Evolutionary conservation across 2,113 vertebrate genomes (phyloP), one percentile per base, ranked within the genome.

Genomic region (Eublepharis macularius): DNA sequence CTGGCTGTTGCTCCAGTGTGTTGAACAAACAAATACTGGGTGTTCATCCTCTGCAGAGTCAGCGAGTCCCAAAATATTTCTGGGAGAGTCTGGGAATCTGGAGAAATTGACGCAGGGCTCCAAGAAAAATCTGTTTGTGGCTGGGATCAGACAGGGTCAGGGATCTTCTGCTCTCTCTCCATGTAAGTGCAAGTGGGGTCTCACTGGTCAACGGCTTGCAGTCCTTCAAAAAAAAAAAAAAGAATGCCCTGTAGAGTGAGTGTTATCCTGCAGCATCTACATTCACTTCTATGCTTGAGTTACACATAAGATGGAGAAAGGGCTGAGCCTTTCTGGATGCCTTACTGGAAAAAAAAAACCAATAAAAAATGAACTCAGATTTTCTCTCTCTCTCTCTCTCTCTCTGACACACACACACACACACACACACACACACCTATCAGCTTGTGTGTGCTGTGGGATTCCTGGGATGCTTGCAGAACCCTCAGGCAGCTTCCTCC

Each of bases 361-460:
- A 9, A 49, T 39, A 45, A 74, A 45, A 45, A 29, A 29, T 11
- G 43, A 36, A 66, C 14, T 43, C 6, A 39, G 10, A 80, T 10
- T 63, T 54, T 85, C 88, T 85, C 89, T 74, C 65, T 21, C 19
- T 81, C 88, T 85, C 82, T 91, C 89, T 87, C 89, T 60, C 85
- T 16, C 63, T 36, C 26, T 57, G 51, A 75, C 13, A n/a, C 60
- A 34, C 13, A 54, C 39, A 34, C 43, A 32, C 24, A 29, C 34
- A 39, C 47, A 57, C 34, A 32, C 75, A 77, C 34, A 39, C 41
- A 36, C 24, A 3, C 10, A 19, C 36, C 65, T 49, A 69, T 76
- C 80, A 49, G 76, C 19, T 39, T 60, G 68, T 83, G 68, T 83
- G 81, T 47, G 26, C 86, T 34, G 26, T 51, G 76, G 76, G 76